Evolutionary conservation across 2,113 vertebrate species (phyloP).

Genomic region (Phainopepla nitens): DNA sequence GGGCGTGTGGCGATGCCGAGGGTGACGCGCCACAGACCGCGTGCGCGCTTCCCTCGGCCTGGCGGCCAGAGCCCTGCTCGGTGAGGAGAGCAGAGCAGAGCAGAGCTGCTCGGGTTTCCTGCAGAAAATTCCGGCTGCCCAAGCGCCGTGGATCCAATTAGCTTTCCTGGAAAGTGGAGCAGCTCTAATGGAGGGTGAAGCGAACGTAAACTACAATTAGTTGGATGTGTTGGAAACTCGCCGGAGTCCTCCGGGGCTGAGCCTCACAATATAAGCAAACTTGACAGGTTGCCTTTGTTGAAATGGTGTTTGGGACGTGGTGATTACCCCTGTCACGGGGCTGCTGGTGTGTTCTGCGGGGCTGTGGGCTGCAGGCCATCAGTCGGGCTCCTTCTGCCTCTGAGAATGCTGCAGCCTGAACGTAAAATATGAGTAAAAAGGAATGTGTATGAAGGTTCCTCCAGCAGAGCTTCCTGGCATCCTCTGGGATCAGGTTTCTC

Average conservation of each 20-base stretch:
- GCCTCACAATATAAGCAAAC: neutral
- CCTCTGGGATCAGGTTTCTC: neutral
- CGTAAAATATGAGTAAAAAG: neutral
- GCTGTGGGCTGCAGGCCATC: neutral
- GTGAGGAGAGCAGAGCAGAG: neutral
- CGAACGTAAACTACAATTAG: neutral
- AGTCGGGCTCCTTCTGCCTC: neutral
- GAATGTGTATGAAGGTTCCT: neutral
- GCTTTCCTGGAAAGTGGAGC: slow-evolving; percentile 12
- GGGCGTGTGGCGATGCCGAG: neutral
- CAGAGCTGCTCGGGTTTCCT: neutral
- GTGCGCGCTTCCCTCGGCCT: neutral
- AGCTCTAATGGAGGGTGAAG: slow-evolving; percentile 19
- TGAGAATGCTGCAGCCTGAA: neutral
- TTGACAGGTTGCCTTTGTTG: neutral
- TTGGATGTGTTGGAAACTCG: neutral
- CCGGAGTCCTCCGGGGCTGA: neutral
- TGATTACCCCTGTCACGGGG: neutral
- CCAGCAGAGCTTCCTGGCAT: neutral
- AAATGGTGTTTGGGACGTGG: neutral
- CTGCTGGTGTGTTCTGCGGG: neutral
- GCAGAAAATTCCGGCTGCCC: neutral
- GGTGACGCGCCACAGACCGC: neutral
- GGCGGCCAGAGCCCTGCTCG: neutral
- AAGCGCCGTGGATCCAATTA: neutral